These are phyloP conservation scores for Graptemys geographica DNA, from an alignment of 2,797 vertebrate species.

Conservation along the genomic window DNA sequence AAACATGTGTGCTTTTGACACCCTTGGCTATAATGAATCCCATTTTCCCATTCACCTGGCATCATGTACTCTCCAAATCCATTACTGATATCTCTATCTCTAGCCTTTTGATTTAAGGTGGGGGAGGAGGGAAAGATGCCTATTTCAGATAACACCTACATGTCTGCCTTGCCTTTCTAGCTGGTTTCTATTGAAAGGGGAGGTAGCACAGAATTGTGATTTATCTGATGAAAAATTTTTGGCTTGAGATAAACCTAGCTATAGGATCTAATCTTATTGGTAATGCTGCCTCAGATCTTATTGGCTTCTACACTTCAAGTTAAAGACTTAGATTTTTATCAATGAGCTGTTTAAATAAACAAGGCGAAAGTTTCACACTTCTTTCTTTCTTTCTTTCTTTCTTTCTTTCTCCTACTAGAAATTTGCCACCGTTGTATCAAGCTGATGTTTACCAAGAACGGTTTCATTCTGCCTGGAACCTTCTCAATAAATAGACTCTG, in stretches of 20 bases:
- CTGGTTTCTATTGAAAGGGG: background rate
- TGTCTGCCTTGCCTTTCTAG: background rate
- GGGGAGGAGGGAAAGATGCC: too few relatives aligned
- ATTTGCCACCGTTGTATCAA: background rate
- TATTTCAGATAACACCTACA: background rate
- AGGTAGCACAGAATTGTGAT: background rate
- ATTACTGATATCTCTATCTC: background rate
- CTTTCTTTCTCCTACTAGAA: background rate
- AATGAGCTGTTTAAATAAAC: background rate
- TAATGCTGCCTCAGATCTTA: background rate
- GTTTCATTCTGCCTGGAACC: background rate
- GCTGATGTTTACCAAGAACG: background rate
- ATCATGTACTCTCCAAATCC: background rate
- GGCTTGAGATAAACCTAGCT: background rate
- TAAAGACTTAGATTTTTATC: background rate
- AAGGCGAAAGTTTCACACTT: background rate
- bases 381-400: background rate
- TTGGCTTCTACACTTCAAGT: background rate
- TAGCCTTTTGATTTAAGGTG: background rate
- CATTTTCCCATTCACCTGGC: background rate
- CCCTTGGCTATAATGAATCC: background rate
- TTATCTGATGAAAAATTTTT: background rate
- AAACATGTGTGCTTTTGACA: background rate
- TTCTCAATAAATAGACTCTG: background rate
- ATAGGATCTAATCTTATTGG: background rate